phyloP scores from a whole-genome alignment of 2,888 invertebrate species.

The Parascotia fuliginaria region DNA sequence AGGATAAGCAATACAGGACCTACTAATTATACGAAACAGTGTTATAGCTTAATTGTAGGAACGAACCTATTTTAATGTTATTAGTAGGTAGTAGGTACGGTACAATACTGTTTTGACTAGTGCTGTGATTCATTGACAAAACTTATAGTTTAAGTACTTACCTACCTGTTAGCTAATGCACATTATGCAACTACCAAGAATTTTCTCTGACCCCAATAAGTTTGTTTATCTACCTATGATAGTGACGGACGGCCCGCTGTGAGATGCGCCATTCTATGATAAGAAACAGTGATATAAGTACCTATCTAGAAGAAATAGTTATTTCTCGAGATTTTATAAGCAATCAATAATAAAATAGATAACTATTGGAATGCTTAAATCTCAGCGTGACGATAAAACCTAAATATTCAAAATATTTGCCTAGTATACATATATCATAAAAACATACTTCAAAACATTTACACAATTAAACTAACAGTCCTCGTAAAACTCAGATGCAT shows the following conservation, averaged over 20 bases:
- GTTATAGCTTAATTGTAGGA: too few species aligned
- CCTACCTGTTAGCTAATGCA: neutral
- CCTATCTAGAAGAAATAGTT: neutral
- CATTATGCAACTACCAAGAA: slow-evolving; percentile 41
- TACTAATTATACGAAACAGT: too few species aligned
- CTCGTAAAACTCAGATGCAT: too few species aligned
- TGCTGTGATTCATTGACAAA: neutral
- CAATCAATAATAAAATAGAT: neutral
- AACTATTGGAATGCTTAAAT: neutral
- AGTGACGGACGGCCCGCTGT: too few species aligned
- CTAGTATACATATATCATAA: too few species aligned
- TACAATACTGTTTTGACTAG: too few species aligned
- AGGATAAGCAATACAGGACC: too few species aligned
- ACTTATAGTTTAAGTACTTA: slow-evolving; percentile 5
- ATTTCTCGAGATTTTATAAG: neutral
- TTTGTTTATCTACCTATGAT: slow-evolving; percentile 13
- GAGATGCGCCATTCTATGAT: neutral
- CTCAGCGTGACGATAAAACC: neutral
- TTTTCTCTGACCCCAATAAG: slow-evolving; percentile 34
- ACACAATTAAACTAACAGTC: too few species aligned
- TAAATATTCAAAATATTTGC: neutral
- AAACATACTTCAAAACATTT: too few species aligned
- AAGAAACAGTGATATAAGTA: neutral
- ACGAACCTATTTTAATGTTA: too few species aligned
- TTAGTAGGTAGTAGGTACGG: too few species aligned